Conservation (phyloP, 2,888 invertebrate genomes). For the Diogma glabrata region DNA sequence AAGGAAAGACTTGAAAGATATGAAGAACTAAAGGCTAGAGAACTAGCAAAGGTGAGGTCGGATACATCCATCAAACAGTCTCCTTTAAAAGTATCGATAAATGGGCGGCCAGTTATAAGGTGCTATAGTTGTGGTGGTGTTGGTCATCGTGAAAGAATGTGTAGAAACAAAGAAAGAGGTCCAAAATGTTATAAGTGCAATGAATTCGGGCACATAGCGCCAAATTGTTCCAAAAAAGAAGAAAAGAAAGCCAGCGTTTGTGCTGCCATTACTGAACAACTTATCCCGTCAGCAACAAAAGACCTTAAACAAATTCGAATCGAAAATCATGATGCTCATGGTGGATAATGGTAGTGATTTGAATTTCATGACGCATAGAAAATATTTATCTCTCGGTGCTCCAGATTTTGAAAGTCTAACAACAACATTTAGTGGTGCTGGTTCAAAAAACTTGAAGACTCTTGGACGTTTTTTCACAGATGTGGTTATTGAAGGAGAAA, state of each 20-base stretch:
- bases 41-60: neutral
- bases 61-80: neutral
- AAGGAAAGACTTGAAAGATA: conserved; percentile 13
- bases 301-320: no score
- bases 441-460: neutral
- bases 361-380: no score
- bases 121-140: no score
- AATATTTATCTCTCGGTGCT: no score
- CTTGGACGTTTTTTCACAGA: neutral
- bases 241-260: conserved; percentile 1
- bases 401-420: no score
- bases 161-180: conserved; percentile 18
- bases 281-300: no score
- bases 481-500: neutral
- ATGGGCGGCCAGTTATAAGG: neutral
- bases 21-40: neutral
- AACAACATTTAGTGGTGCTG: no score
- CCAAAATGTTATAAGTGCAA: conserved; percentile 27
- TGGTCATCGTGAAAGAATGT: no score
- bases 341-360: no score
- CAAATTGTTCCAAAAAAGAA: neutral
- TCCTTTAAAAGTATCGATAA: neutral
- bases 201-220: conserved; percentile 22
- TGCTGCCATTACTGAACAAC: no score
- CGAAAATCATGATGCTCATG: no score